A percentile compares a stretch with the other conserved stretches of the same genome.
phyloP scores from a whole-genome alignment of 2,113 vertebrate genomes.

The Aegithalos caudatus region DNA sequence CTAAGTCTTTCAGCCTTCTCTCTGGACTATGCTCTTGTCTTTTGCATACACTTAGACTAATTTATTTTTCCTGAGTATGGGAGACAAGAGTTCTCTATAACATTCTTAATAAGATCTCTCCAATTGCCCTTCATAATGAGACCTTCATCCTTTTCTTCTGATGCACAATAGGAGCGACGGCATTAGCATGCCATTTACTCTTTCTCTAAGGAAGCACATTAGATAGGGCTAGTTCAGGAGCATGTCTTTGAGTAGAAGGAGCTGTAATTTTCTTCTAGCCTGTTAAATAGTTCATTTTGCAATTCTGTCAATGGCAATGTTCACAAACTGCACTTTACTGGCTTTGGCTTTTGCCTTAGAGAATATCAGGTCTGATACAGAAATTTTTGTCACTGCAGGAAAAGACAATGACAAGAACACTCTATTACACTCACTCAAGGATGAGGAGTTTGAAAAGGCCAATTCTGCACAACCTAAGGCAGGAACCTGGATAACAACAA shows the following conservation, averaged over 20 bases:
- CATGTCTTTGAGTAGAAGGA: not conserved
- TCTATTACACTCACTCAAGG: not conserved
- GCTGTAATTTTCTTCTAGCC: not conserved
- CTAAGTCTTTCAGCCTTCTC: not conserved
- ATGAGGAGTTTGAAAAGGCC: conserved; percentile 11
- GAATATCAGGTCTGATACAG: not conserved
- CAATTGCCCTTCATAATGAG: not conserved
- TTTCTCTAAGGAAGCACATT: not conserved
- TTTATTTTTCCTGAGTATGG: not conserved
- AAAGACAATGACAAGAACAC: conserved; percentile 30
- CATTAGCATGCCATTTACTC: not conserved
- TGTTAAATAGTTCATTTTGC: not conserved
- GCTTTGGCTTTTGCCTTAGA: not conserved
- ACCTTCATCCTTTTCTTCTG: not conserved
- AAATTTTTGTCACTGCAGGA: conserved; percentile 32
- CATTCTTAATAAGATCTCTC: not conserved
- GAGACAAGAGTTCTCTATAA: not conserved
- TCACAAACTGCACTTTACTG: not conserved
- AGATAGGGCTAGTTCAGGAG: not conserved
- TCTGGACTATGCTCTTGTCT: not conserved
- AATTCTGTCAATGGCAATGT: not conserved
- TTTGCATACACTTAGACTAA: not conserved
- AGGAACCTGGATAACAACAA: conserved; percentile 87
- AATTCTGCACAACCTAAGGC: not conserved
- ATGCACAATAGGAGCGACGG: not conserved